Evolutionary conservation across 1,140 invertebrate species (phyloP).

Genomic region (Drosophila pachea): DNA sequence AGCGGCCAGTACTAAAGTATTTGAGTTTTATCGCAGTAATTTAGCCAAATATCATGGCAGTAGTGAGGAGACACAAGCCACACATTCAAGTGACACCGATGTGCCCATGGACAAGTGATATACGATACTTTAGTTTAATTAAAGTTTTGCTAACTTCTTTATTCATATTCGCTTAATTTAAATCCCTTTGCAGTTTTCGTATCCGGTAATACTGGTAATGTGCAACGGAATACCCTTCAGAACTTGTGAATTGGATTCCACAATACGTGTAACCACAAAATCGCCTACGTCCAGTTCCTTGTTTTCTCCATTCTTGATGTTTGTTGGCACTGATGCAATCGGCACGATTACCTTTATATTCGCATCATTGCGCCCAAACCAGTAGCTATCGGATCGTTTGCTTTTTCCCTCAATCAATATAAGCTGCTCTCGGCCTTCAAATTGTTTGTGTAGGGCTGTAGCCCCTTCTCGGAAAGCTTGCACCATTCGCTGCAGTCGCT

Average conservation of each 20-base stretch:
- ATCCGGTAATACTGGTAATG: conserved; percentile 54
- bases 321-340: conserved; percentile 50
- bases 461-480: conserved; percentile 83
- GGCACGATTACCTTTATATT: conserved; percentile 91
- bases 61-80: conserved; percentile 19
- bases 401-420: conserved; percentile 91
- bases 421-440: conserved; percentile 87
- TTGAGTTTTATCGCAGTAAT: conserved; percentile 85
- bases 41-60: conserved; percentile 62
- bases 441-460: conserved; percentile 83
- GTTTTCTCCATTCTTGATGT: conserved; percentile 25
- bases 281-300: conserved; percentile 83
- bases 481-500: conserved; percentile 84
- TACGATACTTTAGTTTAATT: conserved; percentile 34
- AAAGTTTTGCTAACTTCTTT: conserved; percentile 40
- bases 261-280: conserved; percentile 89
- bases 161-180: background rate
- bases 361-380: conserved; percentile 90
- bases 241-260: conserved; percentile 84
- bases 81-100: conserved; percentile 4
- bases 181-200: conserved; percentile 19
- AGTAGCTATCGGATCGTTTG: conserved; percentile 83
- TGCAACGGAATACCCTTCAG: conserved; percentile 85
- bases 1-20: conserved; percentile 83
- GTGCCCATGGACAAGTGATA: conserved; percentile 50